Evolutionary conservation across 1,140 invertebrate genomes (phyloP).

Genomic region (Camponotus vicinus): DNA sequence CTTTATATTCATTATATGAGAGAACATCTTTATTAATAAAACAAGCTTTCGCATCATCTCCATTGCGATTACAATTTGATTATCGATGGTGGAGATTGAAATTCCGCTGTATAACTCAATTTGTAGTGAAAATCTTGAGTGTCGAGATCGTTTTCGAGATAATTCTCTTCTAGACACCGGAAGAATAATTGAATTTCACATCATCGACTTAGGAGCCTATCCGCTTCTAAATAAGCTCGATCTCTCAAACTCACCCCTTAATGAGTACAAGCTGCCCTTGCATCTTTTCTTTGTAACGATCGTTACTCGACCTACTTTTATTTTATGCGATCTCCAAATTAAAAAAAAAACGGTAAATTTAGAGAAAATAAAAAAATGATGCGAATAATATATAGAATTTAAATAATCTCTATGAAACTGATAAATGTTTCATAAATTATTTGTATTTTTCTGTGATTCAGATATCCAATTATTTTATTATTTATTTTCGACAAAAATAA

Average conservation of each 20-base stretch:
- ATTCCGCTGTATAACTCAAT: slow-evolving; percentile 48
- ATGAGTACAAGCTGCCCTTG: slow-evolving; percentile 48
- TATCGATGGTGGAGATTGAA: slow-evolving; percentile 56
- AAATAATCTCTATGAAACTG: background rate
- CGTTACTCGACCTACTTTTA: slow-evolving; percentile 44
- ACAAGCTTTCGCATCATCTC: slow-evolving; percentile 14
- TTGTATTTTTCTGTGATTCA: background rate
- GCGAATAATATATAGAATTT: background rate
- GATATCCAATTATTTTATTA: background rate
- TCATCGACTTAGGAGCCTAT: slow-evolving; percentile 54
- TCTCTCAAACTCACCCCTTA: slow-evolving; percentile 31
- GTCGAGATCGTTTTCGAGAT: slow-evolving; percentile 58
- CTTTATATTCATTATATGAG: slow-evolving; percentile 28
- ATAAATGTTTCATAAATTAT: background rate
- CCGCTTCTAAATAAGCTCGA: slow-evolving; percentile 46
- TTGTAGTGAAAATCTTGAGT: slow-evolving; percentile 57
- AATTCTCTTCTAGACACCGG: slow-evolving; percentile 55
- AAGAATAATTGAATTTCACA: slow-evolving; percentile 61
- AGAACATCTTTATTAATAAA: slow-evolving; percentile 42
- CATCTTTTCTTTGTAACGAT: background rate
- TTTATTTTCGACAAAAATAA: background rate
- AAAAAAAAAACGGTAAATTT: slow-evolving; percentile 23
- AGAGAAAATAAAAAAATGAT: background rate
- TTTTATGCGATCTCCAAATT: slow-evolving; percentile 14
- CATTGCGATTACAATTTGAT: slow-evolving; percentile 51